phyloP scores from a whole-genome alignment of 2,888 invertebrate species.

The Pachliopta kotzebuea region DNA sequence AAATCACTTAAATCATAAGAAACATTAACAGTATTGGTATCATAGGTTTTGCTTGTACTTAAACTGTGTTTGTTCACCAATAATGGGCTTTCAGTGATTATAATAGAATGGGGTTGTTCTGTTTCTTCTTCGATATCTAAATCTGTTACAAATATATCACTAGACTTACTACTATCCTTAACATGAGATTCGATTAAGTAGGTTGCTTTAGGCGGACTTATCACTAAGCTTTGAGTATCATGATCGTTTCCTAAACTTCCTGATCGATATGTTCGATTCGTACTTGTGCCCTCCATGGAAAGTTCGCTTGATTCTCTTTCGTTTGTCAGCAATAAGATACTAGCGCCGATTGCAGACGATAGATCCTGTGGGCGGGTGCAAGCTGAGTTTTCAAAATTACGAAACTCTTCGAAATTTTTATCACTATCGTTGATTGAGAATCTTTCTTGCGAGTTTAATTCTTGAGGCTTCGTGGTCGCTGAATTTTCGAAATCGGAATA shows the following conservation, averaged over 20 bases:
- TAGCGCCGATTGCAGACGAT: constrained; percentile 57
- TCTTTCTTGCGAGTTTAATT: constrained; percentile 46
- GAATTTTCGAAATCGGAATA: constrained; percentile 64
- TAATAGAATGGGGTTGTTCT: constrained; percentile 72
- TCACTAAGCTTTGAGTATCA: constrained; percentile 46
- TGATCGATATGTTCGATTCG: constrained; percentile 44
- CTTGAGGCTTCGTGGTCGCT: constrained; percentile 55
- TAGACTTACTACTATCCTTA: constrained; percentile 48
- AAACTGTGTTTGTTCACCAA: constrained; percentile 48
- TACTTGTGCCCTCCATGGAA: constrained; percentile 37
- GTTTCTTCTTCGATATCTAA: constrained; percentile 63
- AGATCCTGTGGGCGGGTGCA: constrained; percentile 60
- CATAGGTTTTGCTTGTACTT: constrained; percentile 48
- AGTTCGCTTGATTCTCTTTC: constrained; percentile 56
- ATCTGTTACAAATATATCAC: constrained; percentile 53
- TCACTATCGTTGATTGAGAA: constrained; percentile 55
- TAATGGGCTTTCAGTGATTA: constrained; percentile 63
- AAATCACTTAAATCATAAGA: constrained; percentile 47
- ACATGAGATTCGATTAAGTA: constrained; percentile 68
- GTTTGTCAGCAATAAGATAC: constrained; percentile 52
- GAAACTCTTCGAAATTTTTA: constrained; percentile 59
- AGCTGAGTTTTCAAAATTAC: constrained; percentile 56
- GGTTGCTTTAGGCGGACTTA: constrained; percentile 54
- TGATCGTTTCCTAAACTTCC: constrained; percentile 35
- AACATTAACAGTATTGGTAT: constrained; percentile 48